Conservation (phyloP, 1,140 invertebrate species). For the Cephus cinctus region DNA sequence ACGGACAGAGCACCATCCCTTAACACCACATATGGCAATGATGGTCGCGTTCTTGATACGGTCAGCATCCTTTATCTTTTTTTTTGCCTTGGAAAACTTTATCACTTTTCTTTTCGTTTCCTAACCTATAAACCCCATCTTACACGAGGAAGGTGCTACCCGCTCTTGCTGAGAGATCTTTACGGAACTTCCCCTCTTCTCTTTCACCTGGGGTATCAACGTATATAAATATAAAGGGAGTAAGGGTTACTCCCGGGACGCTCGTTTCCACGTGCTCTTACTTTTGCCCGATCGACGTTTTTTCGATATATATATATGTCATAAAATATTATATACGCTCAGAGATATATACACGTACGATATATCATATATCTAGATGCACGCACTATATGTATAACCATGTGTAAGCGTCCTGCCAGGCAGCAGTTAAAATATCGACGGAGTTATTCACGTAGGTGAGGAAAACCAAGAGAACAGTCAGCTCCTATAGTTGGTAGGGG, state of each 20-base stretch:
- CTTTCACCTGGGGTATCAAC: too few species aligned
- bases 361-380: neutral
- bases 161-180: too few species aligned
- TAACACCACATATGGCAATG: constrained; percentile 1
- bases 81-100: too few species aligned
- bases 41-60: too few species aligned
- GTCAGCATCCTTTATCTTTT: too few species aligned
- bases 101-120: neutral
- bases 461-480: constrained; percentile 8
- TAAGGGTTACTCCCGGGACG: constrained; percentile 22
- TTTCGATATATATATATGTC: constrained; percentile 3
- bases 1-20: constrained; percentile 1
- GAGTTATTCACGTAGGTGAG: constrained; percentile 14
- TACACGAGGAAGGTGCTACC: too few species aligned
- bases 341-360: neutral
- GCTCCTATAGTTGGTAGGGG: neutral
- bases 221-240: constrained; percentile 25
- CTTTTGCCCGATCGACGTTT: constrained; percentile 11
- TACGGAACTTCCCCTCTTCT: too few species aligned
- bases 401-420: neutral
- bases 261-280: constrained; percentile 20
- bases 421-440: constrained; percentile 1
- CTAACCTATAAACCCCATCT: neutral
- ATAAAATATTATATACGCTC: constrained; percentile 11
- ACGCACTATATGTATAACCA: too few species aligned